Evolutionary conservation across 2,888 invertebrate species (phyloP), one percentile per base, ranked within the genome.

Genomic region (Synanthedon andrenaeformis): DNA sequence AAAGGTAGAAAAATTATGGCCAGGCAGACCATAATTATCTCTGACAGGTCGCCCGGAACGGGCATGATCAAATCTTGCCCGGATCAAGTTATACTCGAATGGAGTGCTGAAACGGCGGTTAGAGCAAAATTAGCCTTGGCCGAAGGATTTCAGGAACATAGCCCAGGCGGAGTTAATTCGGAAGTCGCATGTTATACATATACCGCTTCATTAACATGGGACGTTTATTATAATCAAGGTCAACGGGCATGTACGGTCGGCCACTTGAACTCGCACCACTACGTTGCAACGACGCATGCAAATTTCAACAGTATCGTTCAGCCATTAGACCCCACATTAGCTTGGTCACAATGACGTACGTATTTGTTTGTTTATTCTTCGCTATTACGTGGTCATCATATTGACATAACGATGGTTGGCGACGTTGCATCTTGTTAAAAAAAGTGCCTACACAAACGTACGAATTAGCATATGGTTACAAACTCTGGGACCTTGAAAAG

Each of bases 161-260:
- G 23, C 5, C 23, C 23, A 45, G 45, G 45, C 14, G 66, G 71
- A 68, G 70, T 61, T 74, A 76, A 77, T 75, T 75, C 65, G 65
- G 66, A 65, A 66, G 68, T 65, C 55, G 60, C 59, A 62, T 58
- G 62, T 63, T 61, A 62, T 58, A 62, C 62, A 61, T 54, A 53
- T 35, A 35, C 35, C 49, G 56, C 70, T 73, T 75, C 75, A 73
- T 75, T 77, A 74, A 70, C 74, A 72, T 64, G 61, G 60, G 59
- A 57, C 59, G 64, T 58, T 45, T 45, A 45, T 45, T 45, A 35
- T 51, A 51, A 41, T 41, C 35, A 51, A 23, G 51, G 51, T 51
- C 51, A 51, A 28, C 51, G 13, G 35, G 49, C 42, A 49, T 50
- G 12, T 55, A 41, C 41, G 52, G 35, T n/a, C 45, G 45, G 35